Base-by-base conservation (phyloP, 37 sponge, comb jelly and placozoan species). In the Bolinopsis microptera region DNA sequence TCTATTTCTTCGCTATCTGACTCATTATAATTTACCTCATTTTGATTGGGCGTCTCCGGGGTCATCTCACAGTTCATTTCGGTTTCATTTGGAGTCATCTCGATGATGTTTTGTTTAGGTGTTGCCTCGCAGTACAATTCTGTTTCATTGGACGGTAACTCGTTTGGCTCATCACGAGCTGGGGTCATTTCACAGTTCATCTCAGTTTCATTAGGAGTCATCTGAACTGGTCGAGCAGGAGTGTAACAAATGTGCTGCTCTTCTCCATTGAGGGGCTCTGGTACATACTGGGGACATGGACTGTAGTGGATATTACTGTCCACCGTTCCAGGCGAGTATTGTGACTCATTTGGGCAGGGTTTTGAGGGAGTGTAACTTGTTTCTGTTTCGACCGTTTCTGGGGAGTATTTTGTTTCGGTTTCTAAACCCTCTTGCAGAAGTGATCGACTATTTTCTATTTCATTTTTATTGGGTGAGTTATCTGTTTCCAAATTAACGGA, bases 191-290 rank as follows among this genome's bases (percentile, higher is more conserved):
- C 80, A 18, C 80, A 77, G 36, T 16, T 31, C 80, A 77, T 77
- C 36, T 77, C 80, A 35, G 80, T 77, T 77, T 77, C 80, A 77
- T 77, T 27, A 13, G 80, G 80, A 34, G 80, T 34, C 80, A 77
- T 77, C 35, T 77, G 35, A 21, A 27, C 80, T 16, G 80, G 80
- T 34, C 80, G 27, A 13, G 80, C 80, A 5, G 80, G 80, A 28
- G 80, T 77, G 80, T 77, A 77, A 77, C 37, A 77, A 1, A 35
- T 13, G 8, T 35, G 33, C 21, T 1, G 1, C 21, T 16, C 36
- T 36, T 77, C 80, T 2, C 18, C 33, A 34, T 34, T 33, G 3
- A 77, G 1, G 21, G 28, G 80, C 33, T 77, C 80, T 16, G 80
- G 80, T 27, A 77, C 35, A 36, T 77, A 77, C 21, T 77, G 80